A percentile compares a stretch with the other conserved stretches of the same genome.
Evolutionary conservation across 2,113 vertebrate species (phyloP).

Genomic region (Xenus cinereus): DNA sequence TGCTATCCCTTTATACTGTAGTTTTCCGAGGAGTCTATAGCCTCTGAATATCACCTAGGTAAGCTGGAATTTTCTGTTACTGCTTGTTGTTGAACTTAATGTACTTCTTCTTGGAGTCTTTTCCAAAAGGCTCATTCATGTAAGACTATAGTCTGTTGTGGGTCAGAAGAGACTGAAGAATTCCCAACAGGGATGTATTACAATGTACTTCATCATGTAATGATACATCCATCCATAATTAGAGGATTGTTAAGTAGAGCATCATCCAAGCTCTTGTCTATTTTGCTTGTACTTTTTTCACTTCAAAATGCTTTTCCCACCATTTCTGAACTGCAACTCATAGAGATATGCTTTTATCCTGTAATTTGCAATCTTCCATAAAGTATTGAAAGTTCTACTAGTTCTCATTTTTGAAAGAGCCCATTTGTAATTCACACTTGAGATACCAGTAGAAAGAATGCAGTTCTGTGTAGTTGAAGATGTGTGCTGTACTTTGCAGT

Average conservation of each 20-base stretch:
- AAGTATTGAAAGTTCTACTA: constrained; percentile 4
- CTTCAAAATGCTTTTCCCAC: constrained; percentile 28
- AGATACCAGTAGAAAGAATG: background rate
- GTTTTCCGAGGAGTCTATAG: constrained; percentile 60
- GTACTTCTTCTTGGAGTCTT: constrained; percentile 19
- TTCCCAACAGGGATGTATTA: constrained; percentile 53
- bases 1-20: constrained; percentile 63
- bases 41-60: constrained; percentile 57
- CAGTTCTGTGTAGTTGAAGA: background rate
- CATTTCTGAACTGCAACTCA: constrained; percentile 23
- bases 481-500: constrained; percentile 11
- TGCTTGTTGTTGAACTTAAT: constrained; percentile 35
- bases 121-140: constrained; percentile 44
- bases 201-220: constrained; percentile 32
- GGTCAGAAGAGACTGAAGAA: constrained; percentile 25
- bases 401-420: constrained; percentile 20
- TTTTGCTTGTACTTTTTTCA: constrained; percentile 38
- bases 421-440: background rate
- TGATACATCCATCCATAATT: constrained; percentile 58
- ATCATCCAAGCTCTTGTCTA: constrained; percentile 47
- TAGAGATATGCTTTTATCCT: background rate
- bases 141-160: constrained; percentile 42
- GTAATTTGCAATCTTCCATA: constrained; percentile 22
- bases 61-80: constrained; percentile 56
- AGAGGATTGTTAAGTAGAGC: constrained; percentile 38